Evolutionary conservation across 1,140 invertebrate species (phyloP).

Genomic region (Calephelis nemesis): DNA sequence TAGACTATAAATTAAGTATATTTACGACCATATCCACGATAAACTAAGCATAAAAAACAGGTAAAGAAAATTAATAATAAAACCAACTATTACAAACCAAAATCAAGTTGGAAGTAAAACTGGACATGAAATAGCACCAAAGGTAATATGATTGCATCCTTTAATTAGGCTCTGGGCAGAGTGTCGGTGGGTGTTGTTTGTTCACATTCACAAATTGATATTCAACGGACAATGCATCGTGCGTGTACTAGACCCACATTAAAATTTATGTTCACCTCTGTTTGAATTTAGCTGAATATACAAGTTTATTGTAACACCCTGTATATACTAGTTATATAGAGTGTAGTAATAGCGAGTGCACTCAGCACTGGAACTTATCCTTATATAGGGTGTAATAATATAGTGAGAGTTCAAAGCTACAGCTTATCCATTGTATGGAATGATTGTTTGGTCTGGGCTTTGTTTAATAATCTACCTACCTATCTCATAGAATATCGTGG

Average conservation of each 20-base stretch:
- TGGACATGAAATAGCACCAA: not conserved
- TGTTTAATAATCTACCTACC: not conserved
- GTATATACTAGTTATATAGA: not conserved
- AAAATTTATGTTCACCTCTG: conserved; percentile 17
- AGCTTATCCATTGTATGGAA: no score
- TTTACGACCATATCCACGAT: no score
- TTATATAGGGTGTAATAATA: no score
- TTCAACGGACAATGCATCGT: conserved; percentile 42
- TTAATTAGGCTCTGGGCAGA: not conserved
- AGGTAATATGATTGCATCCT: not conserved
- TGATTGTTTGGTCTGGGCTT: not conserved
- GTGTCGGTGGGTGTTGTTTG: conserved; percentile 21
- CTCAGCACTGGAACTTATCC: not conserved
- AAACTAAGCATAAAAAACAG: no score
- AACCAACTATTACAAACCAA: no score
- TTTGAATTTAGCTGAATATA: conserved; percentile 5
- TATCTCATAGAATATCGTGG: no score
- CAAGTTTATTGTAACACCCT: conserved; percentile 6
- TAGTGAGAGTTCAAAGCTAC: no score
- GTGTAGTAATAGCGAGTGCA: not conserved
- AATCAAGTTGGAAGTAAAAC: not conserved
- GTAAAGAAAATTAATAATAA: no score
- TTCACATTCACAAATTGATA: conserved; percentile 42
- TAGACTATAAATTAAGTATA: not conserved
- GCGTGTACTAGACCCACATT: conserved; percentile 28